These are phyloP conservation scores for Agrotis segetum DNA, from an alignment of 2,888 invertebrate species.

Conservation along the genomic window DNA sequence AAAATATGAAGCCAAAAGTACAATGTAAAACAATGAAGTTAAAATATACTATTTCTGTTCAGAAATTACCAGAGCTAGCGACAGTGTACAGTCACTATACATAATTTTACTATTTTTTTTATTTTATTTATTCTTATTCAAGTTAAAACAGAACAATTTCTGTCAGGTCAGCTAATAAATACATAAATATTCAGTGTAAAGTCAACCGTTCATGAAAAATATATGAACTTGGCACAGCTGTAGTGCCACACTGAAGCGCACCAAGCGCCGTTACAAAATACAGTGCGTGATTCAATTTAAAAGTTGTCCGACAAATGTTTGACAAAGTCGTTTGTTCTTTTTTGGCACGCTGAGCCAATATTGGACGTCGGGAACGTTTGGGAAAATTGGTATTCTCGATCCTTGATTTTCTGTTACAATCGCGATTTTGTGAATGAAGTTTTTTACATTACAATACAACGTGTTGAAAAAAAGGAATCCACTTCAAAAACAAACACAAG, in stretches of 20 bases:
- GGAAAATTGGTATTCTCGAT: not conserved
- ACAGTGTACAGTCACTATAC: no score
- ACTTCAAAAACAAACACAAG: no score
- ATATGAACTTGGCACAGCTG: constrained; percentile 11
- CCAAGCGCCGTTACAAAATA: constrained; percentile 37
- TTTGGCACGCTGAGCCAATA: constrained; percentile 28
- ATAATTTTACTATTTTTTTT: no score
- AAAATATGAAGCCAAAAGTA: no score
- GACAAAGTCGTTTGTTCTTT: constrained; percentile 35
- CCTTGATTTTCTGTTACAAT: constrained; percentile 22
- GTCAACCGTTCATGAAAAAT: not conserved
- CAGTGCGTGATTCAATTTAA: constrained; percentile 57
- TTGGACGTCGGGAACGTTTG: constrained; percentile 26
- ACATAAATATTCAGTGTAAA: not conserved
- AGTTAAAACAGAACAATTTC: no score
- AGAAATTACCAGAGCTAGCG: no score
- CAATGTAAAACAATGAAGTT: no score
- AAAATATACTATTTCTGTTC: no score
- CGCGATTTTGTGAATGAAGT: not conserved
- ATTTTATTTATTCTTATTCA: no score
- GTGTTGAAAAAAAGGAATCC: no score
- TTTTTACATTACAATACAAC: not conserved
- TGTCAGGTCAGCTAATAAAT: no score
- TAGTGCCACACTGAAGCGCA: constrained; percentile 11
- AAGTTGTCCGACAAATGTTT: constrained; percentile 46